phyloP scores from a whole-genome alignment of 1,140 invertebrate genomes.

The Tachypleus tridentatus region DNA sequence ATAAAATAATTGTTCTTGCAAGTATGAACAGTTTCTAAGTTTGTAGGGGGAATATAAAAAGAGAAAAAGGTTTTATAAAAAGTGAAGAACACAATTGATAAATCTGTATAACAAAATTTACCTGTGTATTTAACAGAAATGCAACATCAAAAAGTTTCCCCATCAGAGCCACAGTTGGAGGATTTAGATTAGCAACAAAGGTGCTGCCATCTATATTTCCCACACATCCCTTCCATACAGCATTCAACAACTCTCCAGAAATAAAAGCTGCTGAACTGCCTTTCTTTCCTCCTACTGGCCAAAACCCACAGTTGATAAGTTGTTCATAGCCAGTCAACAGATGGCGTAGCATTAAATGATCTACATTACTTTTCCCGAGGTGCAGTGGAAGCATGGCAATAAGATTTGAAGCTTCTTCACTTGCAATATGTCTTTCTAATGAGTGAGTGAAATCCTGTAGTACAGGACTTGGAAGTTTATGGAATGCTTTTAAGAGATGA shows the following conservation, averaged over 20 bases:
- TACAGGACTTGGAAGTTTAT: no score
- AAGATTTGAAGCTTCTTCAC: no score
- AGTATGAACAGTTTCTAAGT: no score
- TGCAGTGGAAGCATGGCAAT: no score
- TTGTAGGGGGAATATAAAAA: no score
- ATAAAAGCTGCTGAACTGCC: no score
- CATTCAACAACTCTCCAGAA: constrained; percentile 5
- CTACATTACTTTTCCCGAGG: background rate
- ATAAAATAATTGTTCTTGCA: no score
- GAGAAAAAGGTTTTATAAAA: no score
- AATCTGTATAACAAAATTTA: constrained; percentile 1
- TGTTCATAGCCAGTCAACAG: constrained; percentile 12
- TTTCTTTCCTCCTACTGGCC: constrained; percentile 4
- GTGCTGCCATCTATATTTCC: background rate
- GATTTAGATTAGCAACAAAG: constrained; percentile 3
- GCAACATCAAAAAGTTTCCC: constrained; percentile 7
- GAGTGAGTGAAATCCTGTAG: no score
- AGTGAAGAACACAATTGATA: no score
- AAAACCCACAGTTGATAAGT: constrained; percentile 8
- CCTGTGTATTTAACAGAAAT: constrained; percentile 8
- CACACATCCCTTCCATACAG: constrained; percentile 11
- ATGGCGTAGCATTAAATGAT: constrained; percentile 5
- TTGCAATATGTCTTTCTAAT: no score
- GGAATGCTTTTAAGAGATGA: no score
- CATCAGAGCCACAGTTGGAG: constrained; percentile 5